A percentile compares a stretch with the other conserved stretches of the same genome.
phyloP scores from a whole-genome alignment of 2,113 vertebrate genomes.

The Atrichornis clamosus region DNA sequence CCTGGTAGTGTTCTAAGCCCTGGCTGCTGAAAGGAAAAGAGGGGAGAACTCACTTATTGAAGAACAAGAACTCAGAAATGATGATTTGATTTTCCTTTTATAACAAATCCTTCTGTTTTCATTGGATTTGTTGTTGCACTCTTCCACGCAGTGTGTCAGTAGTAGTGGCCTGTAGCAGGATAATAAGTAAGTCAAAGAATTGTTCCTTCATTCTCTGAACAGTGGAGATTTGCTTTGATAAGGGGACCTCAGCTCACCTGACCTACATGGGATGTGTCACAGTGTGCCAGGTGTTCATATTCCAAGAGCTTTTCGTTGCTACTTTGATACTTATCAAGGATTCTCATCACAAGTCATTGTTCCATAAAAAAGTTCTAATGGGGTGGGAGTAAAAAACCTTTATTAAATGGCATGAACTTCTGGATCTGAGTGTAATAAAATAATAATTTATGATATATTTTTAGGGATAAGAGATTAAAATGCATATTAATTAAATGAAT shows the following conservation, averaged over 20 bases:
- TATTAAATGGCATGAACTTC: slow-evolving; percentile 32
- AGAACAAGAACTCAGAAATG: background rate
- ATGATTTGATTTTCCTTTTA: background rate
- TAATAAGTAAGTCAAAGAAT: background rate
- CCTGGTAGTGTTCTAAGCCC: background rate
- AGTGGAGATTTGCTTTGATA: background rate
- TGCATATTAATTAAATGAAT: slow-evolving; percentile 49
- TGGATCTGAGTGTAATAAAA: background rate
- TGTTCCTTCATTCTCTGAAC: background rate
- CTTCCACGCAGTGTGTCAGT: background rate
- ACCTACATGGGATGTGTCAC: background rate
- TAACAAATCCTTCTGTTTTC: background rate
- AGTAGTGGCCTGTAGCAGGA: background rate
- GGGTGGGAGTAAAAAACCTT: background rate
- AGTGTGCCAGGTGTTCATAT: background rate
- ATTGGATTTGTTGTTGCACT: background rate
- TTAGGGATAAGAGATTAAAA: slow-evolving; percentile 31
- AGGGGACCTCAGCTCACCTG: background rate
- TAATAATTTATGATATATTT: slow-evolving; percentile 6
- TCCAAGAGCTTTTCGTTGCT: background rate
- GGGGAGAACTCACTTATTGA: background rate
- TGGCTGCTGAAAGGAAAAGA: background rate
- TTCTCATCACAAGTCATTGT: background rate
- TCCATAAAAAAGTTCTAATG: background rate
- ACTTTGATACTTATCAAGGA: background rate